phyloP scores from a whole-genome alignment of 2,797 vertebrate genomes.

The Dicrostonyx torquatus region DNA sequence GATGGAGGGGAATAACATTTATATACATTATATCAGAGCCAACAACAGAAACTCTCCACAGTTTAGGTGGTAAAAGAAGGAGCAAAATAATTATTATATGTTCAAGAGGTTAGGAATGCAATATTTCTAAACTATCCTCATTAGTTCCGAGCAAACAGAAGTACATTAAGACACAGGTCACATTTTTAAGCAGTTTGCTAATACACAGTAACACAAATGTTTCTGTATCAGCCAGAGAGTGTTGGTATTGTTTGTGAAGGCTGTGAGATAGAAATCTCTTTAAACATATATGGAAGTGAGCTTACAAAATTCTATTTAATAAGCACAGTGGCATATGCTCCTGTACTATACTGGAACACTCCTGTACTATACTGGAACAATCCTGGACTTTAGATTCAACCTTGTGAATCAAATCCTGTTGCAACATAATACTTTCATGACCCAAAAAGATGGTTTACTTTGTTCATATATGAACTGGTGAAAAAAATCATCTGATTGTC shows the following conservation, averaged over 20 bases:
- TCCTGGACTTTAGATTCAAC: conserved; percentile 3
- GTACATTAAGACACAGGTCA: conserved; percentile 78
- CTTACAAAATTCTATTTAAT: neutral
- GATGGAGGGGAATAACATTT: conserved; percentile 75
- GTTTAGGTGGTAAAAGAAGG: conserved; percentile 68
- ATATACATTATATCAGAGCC: conserved; percentile 80
- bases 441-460: neutral
- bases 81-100: conserved; percentile 84
- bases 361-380: neutral
- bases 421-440: neutral
- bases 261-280: conserved; percentile 46
- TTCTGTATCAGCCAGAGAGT: conserved; percentile 37
- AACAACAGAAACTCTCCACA: conserved; percentile 69
- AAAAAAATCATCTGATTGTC: conserved; percentile 3
- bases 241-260: conserved; percentile 68
- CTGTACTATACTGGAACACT: neutral
- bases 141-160: conserved; percentile 80
- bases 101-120: conserved; percentile 77
- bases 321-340: neutral
- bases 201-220: conserved; percentile 76
- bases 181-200: conserved; percentile 80
- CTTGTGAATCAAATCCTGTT: neutral
- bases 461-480: neutral
- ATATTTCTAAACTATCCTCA: conserved; percentile 82
- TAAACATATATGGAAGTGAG: conserved; percentile 11